These are phyloP conservation scores for Sorex maritimensis DNA, from an alignment of 2,797 vertebrate species.

Conservation along the genomic window DNA sequence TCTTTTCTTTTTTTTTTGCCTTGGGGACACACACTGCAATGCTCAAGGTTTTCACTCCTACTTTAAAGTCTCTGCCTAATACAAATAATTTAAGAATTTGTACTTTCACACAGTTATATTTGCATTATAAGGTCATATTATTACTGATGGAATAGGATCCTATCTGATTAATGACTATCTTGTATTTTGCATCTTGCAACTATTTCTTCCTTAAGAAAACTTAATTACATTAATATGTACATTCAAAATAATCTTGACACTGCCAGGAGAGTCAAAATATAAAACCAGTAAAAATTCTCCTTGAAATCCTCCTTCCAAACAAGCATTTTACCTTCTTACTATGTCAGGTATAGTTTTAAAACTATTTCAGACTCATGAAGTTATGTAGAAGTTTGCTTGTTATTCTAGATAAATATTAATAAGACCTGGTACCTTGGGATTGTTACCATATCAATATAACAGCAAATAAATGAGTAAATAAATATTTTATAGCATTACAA, in stretches of 20 bases:
- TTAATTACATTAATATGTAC: slow-evolving; percentile 1
- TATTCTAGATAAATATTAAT: slow-evolving; percentile 29
- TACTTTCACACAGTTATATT: not conserved
- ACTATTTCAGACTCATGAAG: not conserved
- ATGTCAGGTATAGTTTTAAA: not conserved
- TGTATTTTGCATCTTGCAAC: slow-evolving; percentile 10
- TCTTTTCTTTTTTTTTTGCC: not conserved
- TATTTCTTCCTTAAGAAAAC: not conserved
- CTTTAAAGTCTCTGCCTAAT: slow-evolving; percentile 13
- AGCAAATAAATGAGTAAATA: not conserved
- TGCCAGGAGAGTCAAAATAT: slow-evolving; percentile 31
- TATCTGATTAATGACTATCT: not conserved
- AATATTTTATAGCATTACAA: not conserved
- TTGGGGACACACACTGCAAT: too few species aligned
- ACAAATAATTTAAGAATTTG: not conserved
- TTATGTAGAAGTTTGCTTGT: not conserved
- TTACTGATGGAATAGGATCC: not conserved
- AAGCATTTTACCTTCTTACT: not conserved
- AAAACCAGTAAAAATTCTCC: slow-evolving; percentile 22
- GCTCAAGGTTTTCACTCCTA: not conserved
- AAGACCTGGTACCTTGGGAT: not conserved
- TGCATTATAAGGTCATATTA: not conserved
- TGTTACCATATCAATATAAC: not conserved
- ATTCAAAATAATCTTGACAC: not conserved
- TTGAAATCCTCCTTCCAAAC: not conserved